Evolutionary conservation across 1,140 invertebrate genomes (phyloP).

Genomic region (Nasonia longicornis): DNA sequence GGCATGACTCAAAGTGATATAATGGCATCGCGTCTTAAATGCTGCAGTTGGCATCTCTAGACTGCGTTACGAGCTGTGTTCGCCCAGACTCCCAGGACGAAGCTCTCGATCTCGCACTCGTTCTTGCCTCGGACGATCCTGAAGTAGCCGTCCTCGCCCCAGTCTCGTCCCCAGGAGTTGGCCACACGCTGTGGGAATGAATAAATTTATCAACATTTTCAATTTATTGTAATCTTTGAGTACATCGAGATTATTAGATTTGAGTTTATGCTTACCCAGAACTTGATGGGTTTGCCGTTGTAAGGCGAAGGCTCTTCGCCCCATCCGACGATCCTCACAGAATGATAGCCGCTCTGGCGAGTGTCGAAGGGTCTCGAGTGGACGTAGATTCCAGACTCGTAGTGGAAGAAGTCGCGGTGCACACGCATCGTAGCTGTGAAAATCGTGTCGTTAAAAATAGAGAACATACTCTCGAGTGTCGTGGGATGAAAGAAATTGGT

Average conservation of each 20-base stretch:
- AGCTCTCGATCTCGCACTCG: conserved; percentile 89
- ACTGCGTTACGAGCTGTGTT: conserved; percentile 61
- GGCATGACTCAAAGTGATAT: neutral
- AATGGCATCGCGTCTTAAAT: conserved; percentile 30
- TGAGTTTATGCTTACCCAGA: conserved; percentile 81
- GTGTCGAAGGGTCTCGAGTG: conserved; percentile 72
- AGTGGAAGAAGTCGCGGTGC: conserved; percentile 91
- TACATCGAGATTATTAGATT: conserved; percentile 14
- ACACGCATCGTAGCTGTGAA: conserved; percentile 86
- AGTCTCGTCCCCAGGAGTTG: conserved; percentile 90
- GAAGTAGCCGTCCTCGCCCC: conserved; percentile 92
- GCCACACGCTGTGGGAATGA: conserved; percentile 79
- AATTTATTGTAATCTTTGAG: neutral
- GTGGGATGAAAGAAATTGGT: neutral
- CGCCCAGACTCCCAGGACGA: conserved; percentile 82
- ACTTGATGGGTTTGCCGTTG: conserved; percentile 74
- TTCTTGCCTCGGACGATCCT: conserved; percentile 82
- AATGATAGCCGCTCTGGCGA: conserved; percentile 82
- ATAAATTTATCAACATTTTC: too few species aligned
- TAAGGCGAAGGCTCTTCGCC: conserved; percentile 76
- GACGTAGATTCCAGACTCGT: conserved; percentile 85
- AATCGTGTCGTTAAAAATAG: neutral
- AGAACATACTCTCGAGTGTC: neutral
- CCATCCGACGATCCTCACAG: conserved; percentile 92
- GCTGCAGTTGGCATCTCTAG: conserved; percentile 33